These are phyloP conservation scores for Planococcus citri DNA, from an alignment of 1,140 invertebrate genomes.

Conservation along the genomic window DNA sequence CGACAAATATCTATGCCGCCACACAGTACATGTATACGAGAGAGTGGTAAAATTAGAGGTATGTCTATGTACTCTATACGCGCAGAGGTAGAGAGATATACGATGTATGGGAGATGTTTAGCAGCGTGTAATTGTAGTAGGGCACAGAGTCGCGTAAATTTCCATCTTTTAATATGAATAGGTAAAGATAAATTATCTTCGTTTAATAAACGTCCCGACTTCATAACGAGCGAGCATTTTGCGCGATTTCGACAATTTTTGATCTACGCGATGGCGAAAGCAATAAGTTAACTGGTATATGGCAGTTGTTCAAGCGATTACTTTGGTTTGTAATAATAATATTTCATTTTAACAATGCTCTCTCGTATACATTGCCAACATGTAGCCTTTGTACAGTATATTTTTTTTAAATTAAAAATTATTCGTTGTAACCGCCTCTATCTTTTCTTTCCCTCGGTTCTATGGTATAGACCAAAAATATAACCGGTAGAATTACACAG, in stretches of 20 bases:
- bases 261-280: neutral
- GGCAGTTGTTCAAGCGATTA: slow-evolving; percentile 6
- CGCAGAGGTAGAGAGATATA: too few relatives aligned
- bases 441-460: too few relatives aligned
- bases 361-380: too few relatives aligned
- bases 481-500: too few relatives aligned
- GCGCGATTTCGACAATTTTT: neutral
- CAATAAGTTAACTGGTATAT: neutral
- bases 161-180: neutral
- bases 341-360: neutral
- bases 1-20: too few relatives aligned
- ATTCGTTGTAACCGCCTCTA: too few relatives aligned
- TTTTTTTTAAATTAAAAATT: too few relatives aligned
- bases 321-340: neutral
- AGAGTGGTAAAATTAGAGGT: too few relatives aligned
- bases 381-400: too few relatives aligned
- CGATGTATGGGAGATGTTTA: too few relatives aligned
- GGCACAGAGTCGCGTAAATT: neutral
- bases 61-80: neutral
- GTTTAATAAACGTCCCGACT: neutral
- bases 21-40: too few relatives aligned
- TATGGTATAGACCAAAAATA: too few relatives aligned
- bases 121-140: neutral
- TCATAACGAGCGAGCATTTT: neutral
- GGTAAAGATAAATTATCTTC: neutral